Evolutionary conservation across 1,140 invertebrate species (phyloP).

Genomic region (Drosophila parvula): DNA sequence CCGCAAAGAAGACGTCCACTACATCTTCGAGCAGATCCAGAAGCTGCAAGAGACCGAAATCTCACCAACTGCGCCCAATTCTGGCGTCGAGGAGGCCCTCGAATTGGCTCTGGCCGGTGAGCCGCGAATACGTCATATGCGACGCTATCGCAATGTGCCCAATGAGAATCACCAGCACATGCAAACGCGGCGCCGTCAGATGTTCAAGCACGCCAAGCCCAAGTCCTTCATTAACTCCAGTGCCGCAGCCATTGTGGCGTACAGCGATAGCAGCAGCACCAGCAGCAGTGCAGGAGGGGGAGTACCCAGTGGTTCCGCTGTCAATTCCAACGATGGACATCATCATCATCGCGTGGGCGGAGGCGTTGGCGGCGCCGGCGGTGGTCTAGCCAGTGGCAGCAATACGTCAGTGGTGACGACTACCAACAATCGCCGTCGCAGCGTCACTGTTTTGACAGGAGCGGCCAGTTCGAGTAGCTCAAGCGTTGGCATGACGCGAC

Average conservation of each 20-base stretch:
- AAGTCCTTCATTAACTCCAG: conserved; percentile 54
- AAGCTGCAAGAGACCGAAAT: conserved; percentile 45
- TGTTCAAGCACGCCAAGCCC: conserved; percentile 54
- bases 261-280: conserved; percentile 14
- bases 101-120: conserved; percentile 9
- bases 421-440: conserved; percentile 19
- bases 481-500: conserved; percentile 48
- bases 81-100: conserved; percentile 4
- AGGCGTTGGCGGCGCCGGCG: conserved; percentile 2
- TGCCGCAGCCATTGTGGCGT: conserved; percentile 55
- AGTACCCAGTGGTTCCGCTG: background rate
- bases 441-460: conserved; percentile 18
- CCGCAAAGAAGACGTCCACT: conserved; percentile 49
- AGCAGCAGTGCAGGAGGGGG: background rate
- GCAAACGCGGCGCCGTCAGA: conserved; percentile 65
- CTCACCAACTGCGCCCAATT: conserved; percentile 4
- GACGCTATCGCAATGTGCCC: conserved; percentile 73
- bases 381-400: conserved; percentile 1
- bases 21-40: conserved; percentile 46
- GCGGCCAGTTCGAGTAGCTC: conserved; percentile 20
- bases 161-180: conserved; percentile 78
- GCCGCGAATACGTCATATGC: conserved; percentile 50
- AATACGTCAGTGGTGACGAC: background rate
- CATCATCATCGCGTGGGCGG: background rate
- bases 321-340: background rate